phyloP scores from a whole-genome alignment of 2,888 invertebrate species.

The Hemithea aestivaria region DNA sequence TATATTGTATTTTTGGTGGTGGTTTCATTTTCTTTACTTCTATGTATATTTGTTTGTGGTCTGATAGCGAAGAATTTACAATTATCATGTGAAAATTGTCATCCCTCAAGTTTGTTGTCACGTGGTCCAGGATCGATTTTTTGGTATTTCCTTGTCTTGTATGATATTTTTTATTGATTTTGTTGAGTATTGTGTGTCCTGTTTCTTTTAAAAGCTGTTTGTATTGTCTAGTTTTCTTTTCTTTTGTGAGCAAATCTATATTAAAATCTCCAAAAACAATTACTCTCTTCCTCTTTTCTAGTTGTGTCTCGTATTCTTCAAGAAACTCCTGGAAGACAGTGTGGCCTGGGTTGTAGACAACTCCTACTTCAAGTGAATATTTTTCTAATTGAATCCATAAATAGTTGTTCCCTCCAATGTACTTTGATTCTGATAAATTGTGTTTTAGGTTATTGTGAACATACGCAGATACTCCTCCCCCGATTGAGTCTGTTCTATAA shows the following conservation, averaged over 20 bases:
- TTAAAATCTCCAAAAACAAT: not conserved
- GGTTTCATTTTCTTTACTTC: constrained; percentile 9
- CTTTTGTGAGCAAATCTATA: constrained; percentile 1
- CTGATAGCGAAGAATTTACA: constrained; percentile 24
- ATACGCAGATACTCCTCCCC: constrained; percentile 29
- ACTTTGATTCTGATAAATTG: constrained; percentile 10
- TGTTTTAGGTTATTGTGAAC: constrained; percentile 26
- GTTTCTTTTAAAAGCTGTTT: constrained; percentile 7
- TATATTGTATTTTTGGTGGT: constrained; percentile 1
- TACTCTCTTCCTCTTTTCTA: not conserved
- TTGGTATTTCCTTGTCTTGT: constrained; percentile 20
- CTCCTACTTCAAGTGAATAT: constrained; percentile 17
- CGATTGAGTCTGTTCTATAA: constrained; percentile 19
- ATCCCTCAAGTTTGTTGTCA: constrained; percentile 22
- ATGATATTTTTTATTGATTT: constrained; percentile 17
- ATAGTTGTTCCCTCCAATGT: constrained; percentile 25
- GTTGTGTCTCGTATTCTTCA: not conserved
- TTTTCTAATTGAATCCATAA: constrained; percentile 18
- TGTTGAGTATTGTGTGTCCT: constrained; percentile 22
- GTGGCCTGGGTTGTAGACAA: constrained; percentile 18
- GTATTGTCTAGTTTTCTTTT: not conserved
- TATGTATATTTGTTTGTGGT: constrained; percentile 27
- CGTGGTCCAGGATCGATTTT: constrained; percentile 28
- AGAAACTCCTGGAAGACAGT: not conserved
- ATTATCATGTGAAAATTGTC: constrained; percentile 21